Evolutionary conservation across 2,797 vertebrate species (phyloP).

Genomic region (Mionectes olivaceus): DNA sequence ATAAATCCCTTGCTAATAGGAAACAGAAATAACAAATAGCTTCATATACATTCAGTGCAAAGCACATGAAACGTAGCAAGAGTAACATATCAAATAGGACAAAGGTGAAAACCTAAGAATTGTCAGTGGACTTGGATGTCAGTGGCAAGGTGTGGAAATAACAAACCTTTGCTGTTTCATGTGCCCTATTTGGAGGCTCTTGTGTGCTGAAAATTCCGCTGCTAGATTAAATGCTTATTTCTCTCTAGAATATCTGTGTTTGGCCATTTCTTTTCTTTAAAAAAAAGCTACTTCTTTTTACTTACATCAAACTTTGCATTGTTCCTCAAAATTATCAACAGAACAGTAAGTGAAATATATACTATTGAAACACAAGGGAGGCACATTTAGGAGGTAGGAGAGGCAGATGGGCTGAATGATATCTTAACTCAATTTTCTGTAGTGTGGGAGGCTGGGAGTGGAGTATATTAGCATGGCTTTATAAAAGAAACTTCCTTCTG

Average conservation of each 20-base stretch:
- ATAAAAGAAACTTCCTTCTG: background rate
- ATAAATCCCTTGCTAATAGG: slow-evolving; percentile 2
- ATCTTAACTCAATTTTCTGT: slow-evolving; percentile 23
- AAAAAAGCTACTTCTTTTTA: background rate
- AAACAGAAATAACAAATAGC: slow-evolving; percentile 19
- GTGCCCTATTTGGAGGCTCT: background rate
- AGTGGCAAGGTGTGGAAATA: background rate
- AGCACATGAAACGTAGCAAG: background rate
- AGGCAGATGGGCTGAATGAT: slow-evolving; percentile 22
- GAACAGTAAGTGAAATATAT: background rate
- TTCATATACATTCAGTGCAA: background rate
- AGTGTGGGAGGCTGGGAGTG: background rate
- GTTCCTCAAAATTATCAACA: background rate
- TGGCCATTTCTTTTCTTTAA: background rate
- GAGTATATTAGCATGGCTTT: background rate
- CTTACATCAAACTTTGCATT: background rate
- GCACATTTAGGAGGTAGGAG: background rate
- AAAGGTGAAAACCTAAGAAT: background rate
- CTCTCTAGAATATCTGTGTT: background rate
- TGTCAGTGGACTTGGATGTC: background rate
- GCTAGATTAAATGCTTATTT: background rate
- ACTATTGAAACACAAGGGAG: background rate
- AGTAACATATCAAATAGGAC: background rate
- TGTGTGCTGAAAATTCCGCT: background rate
- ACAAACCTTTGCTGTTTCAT: background rate